A percentile compares a stretch with the other conserved stretches of the same genome.
Evolutionary conservation across 2,888 invertebrate species (phyloP).

Genomic region (Morpho deidamia): DNA sequence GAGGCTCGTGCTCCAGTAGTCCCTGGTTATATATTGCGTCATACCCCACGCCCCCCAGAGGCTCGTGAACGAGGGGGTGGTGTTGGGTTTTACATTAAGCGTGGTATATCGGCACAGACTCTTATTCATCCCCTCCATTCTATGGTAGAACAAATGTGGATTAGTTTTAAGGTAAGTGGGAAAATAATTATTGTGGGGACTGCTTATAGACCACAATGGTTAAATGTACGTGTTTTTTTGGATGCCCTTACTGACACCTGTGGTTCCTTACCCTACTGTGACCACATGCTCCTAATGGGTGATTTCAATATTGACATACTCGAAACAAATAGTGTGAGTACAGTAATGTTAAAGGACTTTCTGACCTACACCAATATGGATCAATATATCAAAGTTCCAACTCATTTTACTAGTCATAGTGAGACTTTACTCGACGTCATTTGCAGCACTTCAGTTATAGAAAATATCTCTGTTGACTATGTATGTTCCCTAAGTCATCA

Average conservation of each 20-base stretch:
- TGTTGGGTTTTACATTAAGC: conserved; percentile 5
- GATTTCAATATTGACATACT: conserved; percentile 6
- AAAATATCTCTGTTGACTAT: neutral
- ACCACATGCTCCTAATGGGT: conserved; percentile 3
- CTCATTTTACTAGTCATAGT: conserved; percentile 10
- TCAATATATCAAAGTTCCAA: neutral
- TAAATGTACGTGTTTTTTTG: neutral
- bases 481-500: neutral
- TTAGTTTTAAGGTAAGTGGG: neutral
- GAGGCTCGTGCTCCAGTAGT: neutral
- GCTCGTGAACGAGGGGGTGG: conserved; percentile 2
- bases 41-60: neutral
- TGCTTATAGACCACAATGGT: no score
- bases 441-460: neutral
- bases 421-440: conserved; percentile 10
- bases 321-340: neutral
- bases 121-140: neutral
- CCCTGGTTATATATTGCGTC: conserved; percentile 1
- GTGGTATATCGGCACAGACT: neutral
- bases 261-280: neutral
- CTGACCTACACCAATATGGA: neutral
- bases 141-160: conserved; percentile 3
- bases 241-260: conserved; percentile 7
- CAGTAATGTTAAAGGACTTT: neutral
- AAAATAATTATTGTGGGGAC: conserved; percentile 6